Evolutionary conservation across 2,797 vertebrate species (phyloP).

Genomic region (Acridotheres tristis): DNA sequence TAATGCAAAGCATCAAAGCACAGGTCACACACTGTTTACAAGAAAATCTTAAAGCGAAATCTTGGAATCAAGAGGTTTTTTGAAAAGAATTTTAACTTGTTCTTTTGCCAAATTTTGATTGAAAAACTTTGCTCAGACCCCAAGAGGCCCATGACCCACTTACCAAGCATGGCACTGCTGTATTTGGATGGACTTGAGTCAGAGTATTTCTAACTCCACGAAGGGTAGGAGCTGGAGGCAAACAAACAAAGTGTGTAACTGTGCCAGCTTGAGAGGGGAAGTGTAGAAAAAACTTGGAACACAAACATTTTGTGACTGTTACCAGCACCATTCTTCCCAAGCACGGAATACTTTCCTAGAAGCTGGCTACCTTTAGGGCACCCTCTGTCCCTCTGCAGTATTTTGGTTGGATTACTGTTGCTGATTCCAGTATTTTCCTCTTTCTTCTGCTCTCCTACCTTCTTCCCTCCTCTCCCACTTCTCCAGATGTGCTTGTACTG

Average conservation of each 20-base stretch:
- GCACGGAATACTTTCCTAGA: not conserved
- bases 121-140: not conserved
- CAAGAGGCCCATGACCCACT: not conserved
- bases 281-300: not conserved
- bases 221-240: not conserved
- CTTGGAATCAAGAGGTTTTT: not conserved
- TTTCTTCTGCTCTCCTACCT: not conserved
- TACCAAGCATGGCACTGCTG: not conserved
- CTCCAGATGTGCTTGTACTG: not conserved
- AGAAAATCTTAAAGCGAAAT: not conserved
- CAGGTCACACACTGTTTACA: not conserved
- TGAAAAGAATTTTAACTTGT: not conserved
- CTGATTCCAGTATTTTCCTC: not conserved
- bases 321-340: not conserved
- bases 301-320: not conserved
- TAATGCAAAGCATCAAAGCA: not conserved
- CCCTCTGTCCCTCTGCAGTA: not conserved
- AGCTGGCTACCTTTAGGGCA: not conserved
- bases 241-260: not conserved
- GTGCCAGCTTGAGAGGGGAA: not conserved
- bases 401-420: not conserved
- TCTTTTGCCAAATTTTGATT: not conserved
- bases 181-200: not conserved
- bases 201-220: not conserved
- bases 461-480: not conserved